A percentile compares a stretch with the other conserved stretches of the same genome.
Conservation (phyloP, 2,888 invertebrate genomes). For the Stramonita haemastoma region DNA sequence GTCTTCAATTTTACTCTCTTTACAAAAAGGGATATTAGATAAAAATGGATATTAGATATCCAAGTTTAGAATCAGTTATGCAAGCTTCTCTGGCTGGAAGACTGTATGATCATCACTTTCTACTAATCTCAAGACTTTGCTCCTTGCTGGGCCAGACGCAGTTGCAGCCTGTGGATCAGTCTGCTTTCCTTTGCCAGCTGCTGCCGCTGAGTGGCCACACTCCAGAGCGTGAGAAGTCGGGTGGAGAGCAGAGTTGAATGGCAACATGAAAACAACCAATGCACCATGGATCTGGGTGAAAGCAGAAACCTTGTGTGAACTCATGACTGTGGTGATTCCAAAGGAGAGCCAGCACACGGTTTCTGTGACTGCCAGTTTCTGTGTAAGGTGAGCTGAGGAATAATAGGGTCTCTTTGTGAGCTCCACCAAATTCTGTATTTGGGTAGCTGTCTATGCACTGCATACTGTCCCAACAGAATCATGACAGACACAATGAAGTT, state of each 20-base stretch:
- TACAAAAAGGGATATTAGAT: too few relatives aligned
- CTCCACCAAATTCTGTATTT: not conserved
- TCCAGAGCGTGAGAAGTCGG: not conserved
- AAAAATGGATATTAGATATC: too few relatives aligned
- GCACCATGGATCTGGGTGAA: not conserved
- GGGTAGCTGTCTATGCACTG: not conserved
- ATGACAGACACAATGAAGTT: not conserved
- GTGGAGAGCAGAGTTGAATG: not conserved
- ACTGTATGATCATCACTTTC: too few relatives aligned
- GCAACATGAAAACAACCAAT: not conserved
- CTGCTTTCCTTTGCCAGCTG: not conserved
- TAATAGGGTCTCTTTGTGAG: not conserved
- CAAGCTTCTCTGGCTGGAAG: too few relatives aligned
- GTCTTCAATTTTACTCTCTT: too few relatives aligned
- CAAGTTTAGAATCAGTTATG: too few relatives aligned
- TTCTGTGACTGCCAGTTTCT: not conserved
- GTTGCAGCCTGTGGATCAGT: not conserved
- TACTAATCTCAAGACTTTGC: too few relatives aligned
- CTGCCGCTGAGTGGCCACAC: not conserved
- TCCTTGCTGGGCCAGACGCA: not conserved
- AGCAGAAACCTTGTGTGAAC: not conserved
- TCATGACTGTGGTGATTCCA: not conserved
- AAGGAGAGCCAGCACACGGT: not conserved
- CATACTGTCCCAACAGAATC: not conserved
- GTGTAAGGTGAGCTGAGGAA: not conserved